Base-by-base conservation (phyloP, 2,797 vertebrate genomes). In the Coilia nasus region DNA sequence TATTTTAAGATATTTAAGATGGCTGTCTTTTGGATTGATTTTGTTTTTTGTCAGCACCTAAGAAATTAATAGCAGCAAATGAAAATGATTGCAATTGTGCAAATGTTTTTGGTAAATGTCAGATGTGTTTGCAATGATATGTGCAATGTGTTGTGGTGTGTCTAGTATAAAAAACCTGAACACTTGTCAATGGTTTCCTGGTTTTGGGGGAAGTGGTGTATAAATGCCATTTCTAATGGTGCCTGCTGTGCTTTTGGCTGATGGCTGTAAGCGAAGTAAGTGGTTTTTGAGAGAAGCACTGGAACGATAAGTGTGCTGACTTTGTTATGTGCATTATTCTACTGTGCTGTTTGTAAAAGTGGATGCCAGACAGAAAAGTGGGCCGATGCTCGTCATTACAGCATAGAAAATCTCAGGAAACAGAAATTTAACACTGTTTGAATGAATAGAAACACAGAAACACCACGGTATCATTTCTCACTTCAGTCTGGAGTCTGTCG, bases 1-100 rank as follows among this genome's bases (percentile, higher is more conserved):
- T 92, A 91, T 93, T 94, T 87, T 93, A 91, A 87, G 88, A 78
- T 80, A 62, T 54, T 78, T 44, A 81, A 84, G 4, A 31, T 11
- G 57, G 11, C 25, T 54, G 19, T 25, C 15, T 64, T n/a, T 56
- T 83, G 2, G 1, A 44, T n/a, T 71, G 62, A 14, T 44, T 78
- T 78, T 35, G 10, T 2, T 71, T 71, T 71, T 71, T 17, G 3
- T 6, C 57, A 59, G 19, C 57, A 15, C 28, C 35, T 31, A 9
- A 23, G n/a, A 71, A 14, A 21, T 6, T 21, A 44, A 25, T 17
- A 78, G 17, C 17, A 41, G 71, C 10, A 7, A 23, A 64, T 23
- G 10, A n/a, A 59, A 59, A 64, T 64, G 23, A 23, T 2, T 78
- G 31, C 19, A 1, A 10, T 6, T 75, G 2, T 41, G 4, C 15